Conservation (phyloP, 2,888 invertebrate species). For the Drosophila nr. fundita region DNA sequence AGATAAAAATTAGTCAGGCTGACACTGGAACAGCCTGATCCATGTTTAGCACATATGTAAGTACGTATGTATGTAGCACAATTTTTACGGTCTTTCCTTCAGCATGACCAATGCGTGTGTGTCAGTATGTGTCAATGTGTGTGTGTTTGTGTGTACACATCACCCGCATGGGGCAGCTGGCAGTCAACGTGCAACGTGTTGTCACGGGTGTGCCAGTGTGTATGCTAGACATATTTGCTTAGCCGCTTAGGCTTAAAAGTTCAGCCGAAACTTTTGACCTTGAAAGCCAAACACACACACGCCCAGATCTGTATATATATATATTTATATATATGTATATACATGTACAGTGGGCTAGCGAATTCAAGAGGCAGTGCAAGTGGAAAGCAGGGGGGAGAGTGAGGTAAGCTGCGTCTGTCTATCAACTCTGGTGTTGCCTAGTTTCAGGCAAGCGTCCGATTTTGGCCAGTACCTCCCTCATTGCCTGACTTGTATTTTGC, state of each 20-base stretch:
- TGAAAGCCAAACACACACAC: slow-evolving; percentile 40
- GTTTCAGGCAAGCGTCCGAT: slow-evolving; percentile 18
- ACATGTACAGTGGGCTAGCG: neutral
- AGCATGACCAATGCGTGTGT: neutral
- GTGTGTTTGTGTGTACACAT: slow-evolving; percentile 5
- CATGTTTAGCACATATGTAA: neutral
- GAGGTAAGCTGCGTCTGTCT: slow-evolving; percentile 16
- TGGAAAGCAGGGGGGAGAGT: neutral
- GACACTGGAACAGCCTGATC: slow-evolving; percentile 1
- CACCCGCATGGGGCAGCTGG: slow-evolving; percentile 44
- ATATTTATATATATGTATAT: neutral
- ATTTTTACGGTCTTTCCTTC: neutral
- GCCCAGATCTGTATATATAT: neutral
- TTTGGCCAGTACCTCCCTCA: neutral
- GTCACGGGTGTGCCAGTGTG: slow-evolving; percentile 33
- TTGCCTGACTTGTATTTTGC: slow-evolving; percentile 37
- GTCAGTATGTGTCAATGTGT: neutral
- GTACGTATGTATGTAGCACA: slow-evolving; percentile 1
- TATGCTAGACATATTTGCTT: slow-evolving; percentile 56
- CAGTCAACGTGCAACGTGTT: slow-evolving; percentile 35
- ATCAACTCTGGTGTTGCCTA: slow-evolving; percentile 25
- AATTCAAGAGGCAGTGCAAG: neutral
- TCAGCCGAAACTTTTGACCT: slow-evolving; percentile 57
- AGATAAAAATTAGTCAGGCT: neutral
- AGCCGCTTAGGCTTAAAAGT: slow-evolving; percentile 61